These are phyloP conservation scores for Mylabris phalerata DNA, from an alignment of 1,140 invertebrate species.

Conservation along the genomic window DNA sequence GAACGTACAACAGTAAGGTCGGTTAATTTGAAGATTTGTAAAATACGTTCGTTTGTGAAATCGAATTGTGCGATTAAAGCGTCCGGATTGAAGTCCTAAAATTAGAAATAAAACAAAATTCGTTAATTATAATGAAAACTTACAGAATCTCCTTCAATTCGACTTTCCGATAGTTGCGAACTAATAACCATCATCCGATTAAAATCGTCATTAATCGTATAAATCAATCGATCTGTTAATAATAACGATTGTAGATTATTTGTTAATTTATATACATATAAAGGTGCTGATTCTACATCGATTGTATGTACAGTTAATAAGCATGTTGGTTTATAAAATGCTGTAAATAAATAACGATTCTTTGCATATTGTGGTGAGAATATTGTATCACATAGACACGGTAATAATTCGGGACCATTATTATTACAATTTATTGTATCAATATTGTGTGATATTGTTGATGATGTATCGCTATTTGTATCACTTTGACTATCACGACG, in stretches of 20 bases:
- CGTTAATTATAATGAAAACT: constrained; percentile 10
- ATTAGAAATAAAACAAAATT: constrained; percentile 8
- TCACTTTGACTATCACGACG: constrained; percentile 38
- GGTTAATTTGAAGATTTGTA: constrained; percentile 44
- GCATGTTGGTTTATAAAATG: constrained; percentile 45
- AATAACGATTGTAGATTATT: constrained; percentile 48
- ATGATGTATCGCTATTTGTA: constrained; percentile 33
- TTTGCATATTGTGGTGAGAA: constrained; percentile 45
- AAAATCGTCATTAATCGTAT: constrained; percentile 47
- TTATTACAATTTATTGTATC: constrained; percentile 12
- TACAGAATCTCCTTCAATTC: constrained; percentile 51
- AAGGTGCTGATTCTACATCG: constrained; percentile 55
- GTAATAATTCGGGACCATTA: constrained; percentile 34
- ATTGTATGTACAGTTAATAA: constrained; percentile 52
- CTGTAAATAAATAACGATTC: constrained; percentile 47
- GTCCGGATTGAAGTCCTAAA: constrained; percentile 49
- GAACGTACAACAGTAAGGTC: constrained; percentile 37
- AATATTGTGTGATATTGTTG: constrained; percentile 23
- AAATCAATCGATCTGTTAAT: constrained; percentile 57
- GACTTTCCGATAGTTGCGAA: constrained; percentile 53
- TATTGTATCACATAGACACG: constrained; percentile 42
- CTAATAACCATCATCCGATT: constrained; percentile 52
- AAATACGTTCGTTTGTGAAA: constrained; percentile 48
- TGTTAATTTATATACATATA: constrained; percentile 65
- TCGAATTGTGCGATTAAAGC: constrained; percentile 50